Evolutionary conservation across 2,888 invertebrate genomes (phyloP).

Genomic region (Schizaphis graminum): DNA sequence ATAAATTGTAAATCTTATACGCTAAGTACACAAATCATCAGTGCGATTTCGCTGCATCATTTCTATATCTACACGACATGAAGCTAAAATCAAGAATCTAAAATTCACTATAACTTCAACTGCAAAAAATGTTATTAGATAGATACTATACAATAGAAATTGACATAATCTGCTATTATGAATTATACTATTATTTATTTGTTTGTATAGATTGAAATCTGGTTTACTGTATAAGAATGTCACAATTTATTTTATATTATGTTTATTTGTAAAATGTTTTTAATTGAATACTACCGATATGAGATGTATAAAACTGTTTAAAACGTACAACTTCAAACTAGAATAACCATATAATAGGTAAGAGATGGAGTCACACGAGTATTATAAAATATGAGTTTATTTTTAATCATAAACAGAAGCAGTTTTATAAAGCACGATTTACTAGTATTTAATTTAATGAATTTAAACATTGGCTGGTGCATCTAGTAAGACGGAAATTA

Average conservation of each 20-base stretch:
- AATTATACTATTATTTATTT: background rate
- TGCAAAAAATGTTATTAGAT: background rate
- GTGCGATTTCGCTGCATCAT: background rate
- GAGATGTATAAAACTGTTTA: background rate
- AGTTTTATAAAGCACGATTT: no score
- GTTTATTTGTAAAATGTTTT: background rate
- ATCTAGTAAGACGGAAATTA: no score
- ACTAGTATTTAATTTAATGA: no score
- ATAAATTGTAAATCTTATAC: background rate
- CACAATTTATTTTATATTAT: background rate
- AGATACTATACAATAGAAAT: background rate
- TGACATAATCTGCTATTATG: background rate
- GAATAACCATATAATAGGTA: background rate
- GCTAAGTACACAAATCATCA: background rate
- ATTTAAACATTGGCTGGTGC: no score
- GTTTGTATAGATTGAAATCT: background rate
- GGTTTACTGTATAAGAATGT: background rate
- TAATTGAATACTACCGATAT: background rate
- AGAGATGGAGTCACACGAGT: background rate
- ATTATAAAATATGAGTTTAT: no score
- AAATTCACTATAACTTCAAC: background rate
- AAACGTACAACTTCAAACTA: background rate
- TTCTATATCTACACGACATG: background rate
- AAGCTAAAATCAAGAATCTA: background rate
- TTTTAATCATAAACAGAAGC: no score